These are phyloP conservation scores for Ethmia dodecea DNA, from an alignment of 2,888 invertebrate genomes.

Conservation along the genomic window DNA sequence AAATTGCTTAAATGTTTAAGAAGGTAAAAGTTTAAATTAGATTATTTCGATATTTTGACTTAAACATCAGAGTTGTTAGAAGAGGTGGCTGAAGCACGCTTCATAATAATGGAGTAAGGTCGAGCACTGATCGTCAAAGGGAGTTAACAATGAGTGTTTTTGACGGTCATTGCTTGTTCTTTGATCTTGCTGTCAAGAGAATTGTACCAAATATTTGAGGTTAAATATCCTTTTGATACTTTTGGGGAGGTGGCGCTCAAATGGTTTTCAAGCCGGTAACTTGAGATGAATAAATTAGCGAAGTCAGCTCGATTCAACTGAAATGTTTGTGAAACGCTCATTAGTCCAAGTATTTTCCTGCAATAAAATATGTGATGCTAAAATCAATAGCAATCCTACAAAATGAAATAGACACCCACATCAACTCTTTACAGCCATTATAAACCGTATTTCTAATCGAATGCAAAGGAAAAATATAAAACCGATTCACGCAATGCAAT, in stretches of 20 bases:
- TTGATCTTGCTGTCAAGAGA: slow-evolving; percentile 42
- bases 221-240: not conserved
- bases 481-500: slow-evolving; percentile 34
- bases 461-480: slow-evolving; percentile 29
- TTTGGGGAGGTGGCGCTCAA: too few species aligned
- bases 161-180: slow-evolving; percentile 47
- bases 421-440: too few species aligned
- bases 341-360: too few species aligned
- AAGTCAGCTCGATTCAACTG: too few species aligned
- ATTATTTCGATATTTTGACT: not conserved
- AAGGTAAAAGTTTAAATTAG: too few species aligned
- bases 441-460: slow-evolving; percentile 27
- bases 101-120: slow-evolving; percentile 33
- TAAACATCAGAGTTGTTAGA: slow-evolving; percentile 19
- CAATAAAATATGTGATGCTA: too few species aligned
- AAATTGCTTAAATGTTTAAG: too few species aligned
- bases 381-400: too few species aligned
- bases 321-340: too few species aligned
- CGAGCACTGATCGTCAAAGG: slow-evolving; percentile 49
- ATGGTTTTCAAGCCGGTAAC: too few species aligned
- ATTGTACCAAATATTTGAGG: slow-evolving; percentile 46
- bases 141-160: slow-evolving; percentile 48
- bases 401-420: too few species aligned
- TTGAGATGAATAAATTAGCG: too few species aligned
- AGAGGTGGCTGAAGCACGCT: slow-evolving; percentile 32